Percentiles rank a stretch among this genome's conserved stretches.
Conservation (phyloP, 2,113 vertebrate genomes). For the Haplotaxodon microlepis region DNA sequence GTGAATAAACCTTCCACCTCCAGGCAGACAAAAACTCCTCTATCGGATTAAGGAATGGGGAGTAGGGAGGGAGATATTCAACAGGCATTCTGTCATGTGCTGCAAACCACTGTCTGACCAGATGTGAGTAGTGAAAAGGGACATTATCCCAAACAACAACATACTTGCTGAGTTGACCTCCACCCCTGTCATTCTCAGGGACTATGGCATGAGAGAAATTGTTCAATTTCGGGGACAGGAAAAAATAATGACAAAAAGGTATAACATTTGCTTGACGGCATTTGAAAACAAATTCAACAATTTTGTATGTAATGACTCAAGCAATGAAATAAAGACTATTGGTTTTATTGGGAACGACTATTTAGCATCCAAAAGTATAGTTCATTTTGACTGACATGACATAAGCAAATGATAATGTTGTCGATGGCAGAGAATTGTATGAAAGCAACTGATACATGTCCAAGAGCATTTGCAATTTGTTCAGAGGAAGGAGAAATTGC, state of each 20-base stretch:
- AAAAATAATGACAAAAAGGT: background rate
- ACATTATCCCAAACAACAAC: accelerated
- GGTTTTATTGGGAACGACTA: accelerated
- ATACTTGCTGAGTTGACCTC: background rate
- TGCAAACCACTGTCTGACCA: background rate
- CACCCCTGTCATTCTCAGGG: accelerated
- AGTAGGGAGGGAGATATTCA: background rate
- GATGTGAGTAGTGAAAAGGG: background rate
- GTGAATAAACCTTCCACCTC: background rate
- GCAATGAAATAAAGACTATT: background rate
- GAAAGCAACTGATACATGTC: background rate
- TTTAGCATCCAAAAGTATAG: accelerated
- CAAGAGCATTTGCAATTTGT: background rate
- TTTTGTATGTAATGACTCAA: accelerated
- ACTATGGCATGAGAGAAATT: background rate
- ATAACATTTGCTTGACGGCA: accelerated
- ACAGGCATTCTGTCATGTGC: background rate
- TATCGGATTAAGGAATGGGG: accelerated
- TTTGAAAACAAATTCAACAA: accelerated
- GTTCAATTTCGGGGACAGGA: accelerated
- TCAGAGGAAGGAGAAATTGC: background rate
- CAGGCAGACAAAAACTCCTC: background rate
- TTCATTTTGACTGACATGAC: background rate
- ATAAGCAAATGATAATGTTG: background rate
- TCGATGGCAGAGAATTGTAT: accelerated